A percentile compares a stretch with the other conserved stretches of the same genome.
Conservation (phyloP, 2,113 vertebrate species). For the Odocoileus virginianus region DNA sequence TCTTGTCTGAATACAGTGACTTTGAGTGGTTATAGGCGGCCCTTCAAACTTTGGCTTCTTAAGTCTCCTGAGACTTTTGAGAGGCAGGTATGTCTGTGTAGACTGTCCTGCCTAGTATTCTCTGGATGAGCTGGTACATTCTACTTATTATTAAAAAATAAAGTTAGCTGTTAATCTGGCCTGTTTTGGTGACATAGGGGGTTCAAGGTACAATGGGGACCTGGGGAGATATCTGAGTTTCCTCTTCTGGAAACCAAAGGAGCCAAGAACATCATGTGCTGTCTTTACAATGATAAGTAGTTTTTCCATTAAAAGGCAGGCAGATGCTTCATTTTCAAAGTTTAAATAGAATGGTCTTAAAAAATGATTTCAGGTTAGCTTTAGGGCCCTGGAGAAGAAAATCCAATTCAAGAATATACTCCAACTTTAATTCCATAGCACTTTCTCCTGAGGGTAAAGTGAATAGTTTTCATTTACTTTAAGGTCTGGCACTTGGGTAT, state of each 20-base stretch:
- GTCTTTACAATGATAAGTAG: constrained; percentile 47
- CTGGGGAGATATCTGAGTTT: constrained; percentile 13
- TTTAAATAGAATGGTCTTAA: constrained; percentile 37
- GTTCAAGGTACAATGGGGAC: constrained; percentile 7
- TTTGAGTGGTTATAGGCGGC: neutral
- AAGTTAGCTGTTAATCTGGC: constrained; percentile 31
- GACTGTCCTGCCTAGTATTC: neutral
- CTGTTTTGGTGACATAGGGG: constrained; percentile 42
- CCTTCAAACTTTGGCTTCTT: neutral
- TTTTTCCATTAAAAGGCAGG: constrained; percentile 68
- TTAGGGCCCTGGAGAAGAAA: constrained; percentile 26
- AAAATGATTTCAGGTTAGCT: constrained; percentile 50
- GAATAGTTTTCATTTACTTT: constrained; percentile 27
- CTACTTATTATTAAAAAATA: neutral
- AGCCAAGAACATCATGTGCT: constrained; percentile 61
- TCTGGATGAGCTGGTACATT: neutral
- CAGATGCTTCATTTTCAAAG: constrained; percentile 53
- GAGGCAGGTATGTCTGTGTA: neutral
- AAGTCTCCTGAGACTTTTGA: neutral
- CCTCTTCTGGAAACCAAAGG: constrained; percentile 7
- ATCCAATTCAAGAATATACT: constrained; percentile 24
- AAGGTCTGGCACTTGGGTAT: neutral
- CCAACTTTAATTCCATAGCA: neutral
- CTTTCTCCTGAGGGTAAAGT: constrained; percentile 1
- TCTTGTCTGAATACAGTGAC: neutral